phyloP scores from a whole-genome alignment of 2,113 vertebrate species.

The Osmerus eperlanus region DNA sequence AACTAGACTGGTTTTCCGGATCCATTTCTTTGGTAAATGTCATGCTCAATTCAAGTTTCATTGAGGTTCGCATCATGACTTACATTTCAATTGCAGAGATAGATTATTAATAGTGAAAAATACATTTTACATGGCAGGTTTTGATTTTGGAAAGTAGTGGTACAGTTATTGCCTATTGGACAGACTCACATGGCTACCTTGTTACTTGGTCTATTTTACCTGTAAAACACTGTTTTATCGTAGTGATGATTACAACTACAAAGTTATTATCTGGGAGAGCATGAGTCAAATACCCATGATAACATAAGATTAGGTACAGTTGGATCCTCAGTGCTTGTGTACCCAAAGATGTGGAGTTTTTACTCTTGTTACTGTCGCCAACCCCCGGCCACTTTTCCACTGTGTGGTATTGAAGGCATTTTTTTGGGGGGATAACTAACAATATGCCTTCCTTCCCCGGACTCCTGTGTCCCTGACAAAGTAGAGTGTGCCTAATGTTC shows the following conservation, averaged over 20 bases:
- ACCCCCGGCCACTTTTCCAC: too few relatives aligned
- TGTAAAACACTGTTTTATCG: slow-evolving; percentile 42
- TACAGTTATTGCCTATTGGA: slow-evolving; percentile 42
- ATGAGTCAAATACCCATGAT: too few relatives aligned
- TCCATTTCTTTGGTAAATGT: slow-evolving; percentile 49
- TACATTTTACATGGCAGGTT: slow-evolving; percentile 23
- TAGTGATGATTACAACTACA: slow-evolving; percentile 29
- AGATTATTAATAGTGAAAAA: slow-evolving; percentile 14
- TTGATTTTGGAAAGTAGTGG: slow-evolving; percentile 9
- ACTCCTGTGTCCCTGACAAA: too few relatives aligned
- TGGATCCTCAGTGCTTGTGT: too few relatives aligned
- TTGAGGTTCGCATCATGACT: slow-evolving; percentile 35
- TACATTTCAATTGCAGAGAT: slow-evolving; percentile 16
- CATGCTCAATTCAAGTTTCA: slow-evolving; percentile 43
- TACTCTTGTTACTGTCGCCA: too few relatives aligned
- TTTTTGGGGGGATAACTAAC: too few relatives aligned
- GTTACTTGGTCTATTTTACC: slow-evolving; percentile 32
- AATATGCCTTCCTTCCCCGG: too few relatives aligned
- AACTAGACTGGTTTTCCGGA: slow-evolving; percentile 1
- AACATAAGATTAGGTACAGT: too few relatives aligned
- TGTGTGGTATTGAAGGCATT: too few relatives aligned
- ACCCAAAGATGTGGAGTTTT: too few relatives aligned
- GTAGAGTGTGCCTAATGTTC: too few relatives aligned
- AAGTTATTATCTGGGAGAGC: slow-evolving; percentile 33
- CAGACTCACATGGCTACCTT: slow-evolving; percentile 23